A percentile compares a stretch with the other conserved stretches of the same genome.
Evolutionary conservation across 2,888 invertebrate species (phyloP).

Genomic region (Aphodius sticticus): DNA sequence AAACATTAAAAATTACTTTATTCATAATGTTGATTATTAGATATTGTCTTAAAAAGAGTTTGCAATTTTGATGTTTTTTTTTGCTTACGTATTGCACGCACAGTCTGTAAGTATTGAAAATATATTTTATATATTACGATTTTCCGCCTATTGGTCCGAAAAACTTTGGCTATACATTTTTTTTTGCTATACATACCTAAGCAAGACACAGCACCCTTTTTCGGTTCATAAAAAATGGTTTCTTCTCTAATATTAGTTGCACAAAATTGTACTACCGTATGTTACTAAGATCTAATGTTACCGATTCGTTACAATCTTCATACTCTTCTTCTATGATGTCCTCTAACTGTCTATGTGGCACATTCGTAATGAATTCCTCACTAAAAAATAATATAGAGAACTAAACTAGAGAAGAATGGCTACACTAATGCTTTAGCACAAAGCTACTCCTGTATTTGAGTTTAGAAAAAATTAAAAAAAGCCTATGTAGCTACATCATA

Average conservation of each 20-base stretch:
- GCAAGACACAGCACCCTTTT: conserved; percentile 34
- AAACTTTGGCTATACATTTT: conserved; percentile 35
- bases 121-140: conserved; percentile 26
- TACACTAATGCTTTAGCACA: not conserved
- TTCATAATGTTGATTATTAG: not conserved
- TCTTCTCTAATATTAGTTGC: not conserved
- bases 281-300: conserved; percentile 30
- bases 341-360: conserved; percentile 55
- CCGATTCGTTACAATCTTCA: conserved; percentile 48
- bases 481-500: too few relatives aligned
- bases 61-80: conserved; percentile 10
- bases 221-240: conserved; percentile 12
- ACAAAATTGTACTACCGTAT: conserved; percentile 30
- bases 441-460: not conserved
- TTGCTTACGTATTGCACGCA: conserved; percentile 8
- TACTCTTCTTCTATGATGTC: conserved; percentile 58
- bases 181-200: conserved; percentile 28
- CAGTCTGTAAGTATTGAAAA: conserved; percentile 23
- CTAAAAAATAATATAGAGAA: conserved; percentile 53
- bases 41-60: not conserved
- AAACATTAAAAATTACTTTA: not conserved
- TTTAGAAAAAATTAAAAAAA: not conserved
- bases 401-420: conserved; percentile 26
- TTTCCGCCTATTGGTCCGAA: conserved; percentile 29
- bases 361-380: conserved; percentile 53